Conservation (phyloP, 1,140 invertebrate species). For the Galendromus occidentalis region DNA sequence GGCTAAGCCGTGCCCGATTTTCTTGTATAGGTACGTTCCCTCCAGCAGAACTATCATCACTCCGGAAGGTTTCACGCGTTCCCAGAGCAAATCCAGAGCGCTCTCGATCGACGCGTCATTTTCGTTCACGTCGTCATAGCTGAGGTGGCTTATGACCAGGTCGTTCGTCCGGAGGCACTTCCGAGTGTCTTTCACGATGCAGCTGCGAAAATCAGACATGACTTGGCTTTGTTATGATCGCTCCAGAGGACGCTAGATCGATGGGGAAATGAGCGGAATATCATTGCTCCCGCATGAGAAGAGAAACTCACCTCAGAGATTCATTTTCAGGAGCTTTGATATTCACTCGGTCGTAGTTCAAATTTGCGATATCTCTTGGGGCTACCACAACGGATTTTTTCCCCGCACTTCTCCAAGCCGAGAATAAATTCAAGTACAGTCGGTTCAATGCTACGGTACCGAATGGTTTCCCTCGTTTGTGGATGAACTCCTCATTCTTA, state of each 20-base stretch:
- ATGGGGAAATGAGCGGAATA: no score
- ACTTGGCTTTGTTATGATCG: no score
- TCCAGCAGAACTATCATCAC: not conserved
- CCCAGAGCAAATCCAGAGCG: not conserved
- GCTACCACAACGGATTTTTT: not conserved
- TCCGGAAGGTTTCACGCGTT: not conserved
- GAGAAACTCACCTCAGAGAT: not conserved
- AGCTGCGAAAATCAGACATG: not conserved
- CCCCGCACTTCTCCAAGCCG: not conserved
- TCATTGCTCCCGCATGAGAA: not conserved
- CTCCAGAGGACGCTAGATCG: no score
- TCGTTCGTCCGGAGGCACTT: not conserved
- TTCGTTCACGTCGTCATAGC: not conserved
- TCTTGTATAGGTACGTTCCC: not conserved
- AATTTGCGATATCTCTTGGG: not conserved
- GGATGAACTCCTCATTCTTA: slow-evolving; percentile 1
- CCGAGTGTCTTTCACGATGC: not conserved
- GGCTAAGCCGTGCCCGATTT: not conserved
- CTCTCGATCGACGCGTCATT: not conserved
- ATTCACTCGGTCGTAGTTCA: not conserved
- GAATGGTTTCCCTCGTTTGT: not conserved
- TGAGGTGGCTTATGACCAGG: not conserved
- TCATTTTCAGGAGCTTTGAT: not conserved
- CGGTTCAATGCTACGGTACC: not conserved
- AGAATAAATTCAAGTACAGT: not conserved